Percentiles rank a stretch among this genome's conserved stretches.
phyloP scores from a whole-genome alignment of 1,140 invertebrate species.

The Schlechtendalia chinensis region DNA sequence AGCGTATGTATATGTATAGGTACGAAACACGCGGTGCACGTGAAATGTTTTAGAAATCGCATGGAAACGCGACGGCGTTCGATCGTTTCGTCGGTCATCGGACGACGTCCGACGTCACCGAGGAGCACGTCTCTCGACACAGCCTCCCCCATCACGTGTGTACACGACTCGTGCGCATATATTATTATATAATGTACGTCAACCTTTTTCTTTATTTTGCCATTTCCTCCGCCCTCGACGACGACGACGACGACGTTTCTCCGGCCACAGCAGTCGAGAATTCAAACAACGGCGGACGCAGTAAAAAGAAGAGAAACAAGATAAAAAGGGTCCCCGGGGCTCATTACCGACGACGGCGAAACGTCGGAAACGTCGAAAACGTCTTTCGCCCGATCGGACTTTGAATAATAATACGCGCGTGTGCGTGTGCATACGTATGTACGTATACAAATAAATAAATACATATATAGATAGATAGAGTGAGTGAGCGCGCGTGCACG shows the following conservation, averaged over 20 bases:
- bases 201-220: slow-evolving; percentile 3
- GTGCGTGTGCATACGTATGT: neutral
- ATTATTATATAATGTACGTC: neutral
- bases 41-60: too few relatives aligned
- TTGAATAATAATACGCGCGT: slow-evolving; percentile 29
- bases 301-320: neutral
- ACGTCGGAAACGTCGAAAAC: slow-evolving; percentile 34
- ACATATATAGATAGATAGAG: too few relatives aligned
- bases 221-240: too few relatives aligned
- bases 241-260: neutral
- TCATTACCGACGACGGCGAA: slow-evolving; percentile 27
- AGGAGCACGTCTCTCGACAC: neutral
- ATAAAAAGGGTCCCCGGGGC: slow-evolving; percentile 34
- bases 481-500: too few relatives aligned
- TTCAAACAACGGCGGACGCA: slow-evolving; percentile 38
- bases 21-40: too few relatives aligned
- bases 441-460: too few relatives aligned
- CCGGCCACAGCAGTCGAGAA: neutral
- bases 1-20: too few relatives aligned
- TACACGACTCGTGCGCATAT: neutral
- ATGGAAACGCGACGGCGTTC: too few relatives aligned
- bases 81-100: too few relatives aligned
- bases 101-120: neutral
- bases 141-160: neutral
- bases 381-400: slow-evolving; percentile 48